Conservation (phyloP, 2,888 invertebrate species). For the Cheilosia variabilis region DNA sequence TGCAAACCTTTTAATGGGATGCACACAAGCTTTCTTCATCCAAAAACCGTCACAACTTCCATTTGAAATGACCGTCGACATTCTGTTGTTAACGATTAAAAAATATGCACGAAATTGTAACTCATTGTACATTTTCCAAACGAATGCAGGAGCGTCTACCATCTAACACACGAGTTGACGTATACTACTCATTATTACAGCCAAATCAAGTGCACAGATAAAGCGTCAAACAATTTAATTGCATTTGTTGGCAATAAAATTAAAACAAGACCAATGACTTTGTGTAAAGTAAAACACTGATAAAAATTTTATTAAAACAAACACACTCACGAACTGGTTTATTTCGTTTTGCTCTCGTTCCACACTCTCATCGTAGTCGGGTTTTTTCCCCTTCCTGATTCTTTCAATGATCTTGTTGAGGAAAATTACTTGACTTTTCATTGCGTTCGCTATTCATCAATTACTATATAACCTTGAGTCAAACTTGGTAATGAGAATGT, state of each 20-base stretch:
- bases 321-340: slow-evolving; percentile 1
- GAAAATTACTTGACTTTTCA: slow-evolving; percentile 4
- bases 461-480: slow-evolving; percentile 9
- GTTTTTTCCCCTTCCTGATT: slow-evolving; percentile 10
- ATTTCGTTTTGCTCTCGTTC: not conserved
- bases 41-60: too few species aligned
- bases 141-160: not conserved
- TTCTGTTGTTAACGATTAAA: too few species aligned
- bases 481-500: not conserved
- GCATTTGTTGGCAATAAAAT: not conserved
- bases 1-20: too few species aligned
- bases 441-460: slow-evolving; percentile 3
- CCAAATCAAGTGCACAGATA: not conserved
- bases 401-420: not conserved
- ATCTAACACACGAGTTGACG: not conserved
- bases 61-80: too few species aligned
- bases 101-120: too few species aligned
- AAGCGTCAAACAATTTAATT: not conserved
- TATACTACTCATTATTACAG: too few species aligned
- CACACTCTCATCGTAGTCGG: not conserved
- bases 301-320: not conserved
- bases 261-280: not conserved
- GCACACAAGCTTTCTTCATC: too few species aligned
- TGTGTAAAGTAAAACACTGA: slow-evolving; percentile 1
- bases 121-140: not conserved